Percentiles rank a stretch among this genome's conserved stretches.
These are phyloP conservation scores for Excalfactoria chinensis DNA, from an alignment of 2,113 vertebrate species.

Conservation along the genomic window DNA sequence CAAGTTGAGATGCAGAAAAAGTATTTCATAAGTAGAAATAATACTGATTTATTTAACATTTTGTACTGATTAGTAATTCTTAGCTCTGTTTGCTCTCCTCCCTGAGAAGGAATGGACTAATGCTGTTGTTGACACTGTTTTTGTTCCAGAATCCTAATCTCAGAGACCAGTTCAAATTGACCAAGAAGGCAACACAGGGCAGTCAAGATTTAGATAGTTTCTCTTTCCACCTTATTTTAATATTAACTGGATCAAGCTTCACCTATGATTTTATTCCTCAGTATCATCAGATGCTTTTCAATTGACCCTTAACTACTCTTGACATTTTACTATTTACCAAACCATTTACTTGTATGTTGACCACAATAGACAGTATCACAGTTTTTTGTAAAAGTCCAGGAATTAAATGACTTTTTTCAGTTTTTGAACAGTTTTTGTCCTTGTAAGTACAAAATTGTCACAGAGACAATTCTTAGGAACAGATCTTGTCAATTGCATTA, in stretches of 20 bases:
- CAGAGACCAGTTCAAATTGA: background rate
- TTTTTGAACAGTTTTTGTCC: background rate
- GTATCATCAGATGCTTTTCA: background rate
- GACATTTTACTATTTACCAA: background rate
- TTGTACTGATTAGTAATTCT: background rate
- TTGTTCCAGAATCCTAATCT: background rate
- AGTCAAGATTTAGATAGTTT: background rate
- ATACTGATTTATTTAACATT: background rate
- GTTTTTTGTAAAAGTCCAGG: background rate
- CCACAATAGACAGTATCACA: background rate
- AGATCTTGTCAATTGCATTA: background rate
- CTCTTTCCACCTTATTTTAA: background rate
- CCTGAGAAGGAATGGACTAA: background rate
- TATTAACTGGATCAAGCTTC: background rate
- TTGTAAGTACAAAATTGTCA: background rate
- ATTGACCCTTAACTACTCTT: background rate
- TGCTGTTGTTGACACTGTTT: background rate
- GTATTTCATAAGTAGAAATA: background rate
- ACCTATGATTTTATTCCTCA: background rate
- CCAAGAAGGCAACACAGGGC: background rate
- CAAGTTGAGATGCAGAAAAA: accelerated
- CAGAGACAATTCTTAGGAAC: background rate
- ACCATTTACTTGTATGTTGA: background rate
- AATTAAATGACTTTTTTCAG: background rate
- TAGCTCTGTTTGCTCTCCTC: background rate